Evolutionary conservation across 2,888 invertebrate genomes (phyloP).

Genomic region (Dione juno): DNA sequence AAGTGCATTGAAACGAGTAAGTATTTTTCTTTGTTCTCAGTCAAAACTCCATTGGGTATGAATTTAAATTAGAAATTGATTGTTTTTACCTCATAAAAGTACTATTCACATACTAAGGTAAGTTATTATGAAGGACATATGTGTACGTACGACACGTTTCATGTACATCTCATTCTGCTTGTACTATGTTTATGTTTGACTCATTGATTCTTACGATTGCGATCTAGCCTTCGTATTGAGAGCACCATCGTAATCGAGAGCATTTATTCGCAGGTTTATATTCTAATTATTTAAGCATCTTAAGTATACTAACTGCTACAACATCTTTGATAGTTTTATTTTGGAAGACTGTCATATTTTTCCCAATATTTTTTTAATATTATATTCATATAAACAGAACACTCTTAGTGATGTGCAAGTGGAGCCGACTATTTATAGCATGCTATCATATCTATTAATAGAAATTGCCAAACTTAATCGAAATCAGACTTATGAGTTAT

Average conservation of each 20-base stretch:
- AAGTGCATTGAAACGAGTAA: constrained; percentile 72
- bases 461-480: constrained; percentile 23
- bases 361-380: not conserved
- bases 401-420: not conserved
- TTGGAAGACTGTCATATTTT: not conserved
- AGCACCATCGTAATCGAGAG: no score
- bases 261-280: no score
- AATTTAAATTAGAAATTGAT: no score
- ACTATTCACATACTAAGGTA: no score
- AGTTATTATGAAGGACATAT: no score
- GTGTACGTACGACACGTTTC: no score
- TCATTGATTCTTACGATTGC: no score
- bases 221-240: no score
- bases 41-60: no score
- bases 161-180: not conserved
- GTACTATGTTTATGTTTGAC: not conserved
- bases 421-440: not conserved
- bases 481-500: constrained; percentile 14
- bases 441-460: constrained; percentile 30
- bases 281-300: no score
- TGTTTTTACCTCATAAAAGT: no score
- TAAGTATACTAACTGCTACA: not conserved
- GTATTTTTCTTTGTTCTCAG: not conserved
- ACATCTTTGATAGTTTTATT: not conserved
- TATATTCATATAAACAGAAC: not conserved